Percentiles rank a stretch among this genome's conserved stretches.
Conservation (phyloP, 2,113 vertebrate species). For the Nycticebus coucang region DNA sequence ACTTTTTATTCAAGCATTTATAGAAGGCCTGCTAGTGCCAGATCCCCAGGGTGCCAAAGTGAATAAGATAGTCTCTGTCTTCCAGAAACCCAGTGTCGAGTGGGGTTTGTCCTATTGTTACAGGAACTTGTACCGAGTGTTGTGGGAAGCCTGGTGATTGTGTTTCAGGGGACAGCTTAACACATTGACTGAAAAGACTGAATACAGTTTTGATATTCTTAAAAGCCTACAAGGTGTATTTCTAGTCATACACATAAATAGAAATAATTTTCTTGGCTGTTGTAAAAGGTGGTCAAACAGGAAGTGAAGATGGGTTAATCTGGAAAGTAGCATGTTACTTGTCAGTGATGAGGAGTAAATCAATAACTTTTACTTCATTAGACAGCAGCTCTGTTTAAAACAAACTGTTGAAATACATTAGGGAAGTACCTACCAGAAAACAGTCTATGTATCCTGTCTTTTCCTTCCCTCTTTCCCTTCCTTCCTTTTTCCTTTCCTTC, state of each 20-base stretch:
- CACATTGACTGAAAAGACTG: not conserved
- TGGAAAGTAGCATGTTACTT: constrained; percentile 47
- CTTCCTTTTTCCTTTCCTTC: not conserved
- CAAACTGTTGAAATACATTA: constrained; percentile 34
- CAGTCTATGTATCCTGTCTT: not conserved
- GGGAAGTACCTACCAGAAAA: constrained; percentile 28
- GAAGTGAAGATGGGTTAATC: constrained; percentile 46
- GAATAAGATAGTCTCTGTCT: not conserved
- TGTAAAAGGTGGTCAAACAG: constrained; percentile 47
- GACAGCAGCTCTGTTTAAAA: constrained; percentile 43
- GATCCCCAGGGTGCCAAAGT: not conserved
- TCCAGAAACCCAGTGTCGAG: not conserved
- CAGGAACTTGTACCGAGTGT: not conserved
- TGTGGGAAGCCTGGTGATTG: constrained; percentile 2
- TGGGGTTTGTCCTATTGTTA: not conserved
- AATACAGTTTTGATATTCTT: constrained; percentile 28
- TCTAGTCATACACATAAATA: not conserved
- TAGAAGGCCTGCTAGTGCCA: not conserved
- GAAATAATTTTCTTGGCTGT: constrained; percentile 50
- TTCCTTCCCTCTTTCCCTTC: not conserved
- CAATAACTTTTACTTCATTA: constrained; percentile 50
- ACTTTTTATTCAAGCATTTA: constrained; percentile 62
- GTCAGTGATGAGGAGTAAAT: constrained; percentile 37
- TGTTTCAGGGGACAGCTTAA: not conserved
- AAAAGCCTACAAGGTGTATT: constrained; percentile 10